Evolutionary conservation across 2,113 vertebrate species (phyloP).

Genomic region (Eleginops maclovinus): DNA sequence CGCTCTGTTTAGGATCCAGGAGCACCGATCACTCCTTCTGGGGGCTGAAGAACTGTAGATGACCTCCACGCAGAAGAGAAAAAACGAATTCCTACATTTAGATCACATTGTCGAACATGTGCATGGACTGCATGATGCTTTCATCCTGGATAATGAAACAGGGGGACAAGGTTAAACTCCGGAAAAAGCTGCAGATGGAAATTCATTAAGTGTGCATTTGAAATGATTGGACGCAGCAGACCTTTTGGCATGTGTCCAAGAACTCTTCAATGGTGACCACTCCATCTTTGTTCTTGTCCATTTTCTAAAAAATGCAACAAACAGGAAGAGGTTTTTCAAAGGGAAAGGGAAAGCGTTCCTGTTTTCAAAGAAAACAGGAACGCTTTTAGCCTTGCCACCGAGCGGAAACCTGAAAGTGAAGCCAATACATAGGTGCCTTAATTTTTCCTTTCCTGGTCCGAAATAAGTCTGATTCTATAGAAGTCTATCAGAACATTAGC

Average conservation of each 20-base stretch:
- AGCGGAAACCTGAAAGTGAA: no score
- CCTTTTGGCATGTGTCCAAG: constrained; percentile 92
- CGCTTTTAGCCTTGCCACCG: neutral
- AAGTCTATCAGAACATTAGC: no score
- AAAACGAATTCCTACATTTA: constrained; percentile 64
- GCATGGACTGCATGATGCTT: constrained; percentile 95
- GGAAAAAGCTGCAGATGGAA: neutral
- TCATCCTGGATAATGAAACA: constrained; percentile 85
- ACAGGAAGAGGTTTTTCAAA: neutral
- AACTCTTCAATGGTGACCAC: constrained; percentile 96
- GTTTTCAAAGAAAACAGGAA: no score
- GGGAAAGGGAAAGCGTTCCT: neutral
- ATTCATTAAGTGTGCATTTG: constrained; percentile 22
- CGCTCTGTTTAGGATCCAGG: neutral
- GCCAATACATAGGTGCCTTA: no score
- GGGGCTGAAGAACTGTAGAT: neutral
- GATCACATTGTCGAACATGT: constrained; percentile 94
- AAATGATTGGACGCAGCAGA: neutral
- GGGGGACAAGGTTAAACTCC: neutral
- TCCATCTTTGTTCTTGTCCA: constrained; percentile 95
- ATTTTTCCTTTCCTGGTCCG: no score
- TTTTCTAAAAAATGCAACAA: constrained; percentile 85
- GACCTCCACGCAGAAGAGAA: constrained; percentile 18
- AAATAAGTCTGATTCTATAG: no score
- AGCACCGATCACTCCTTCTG: neutral